phyloP scores from a whole-genome alignment of 2,797 vertebrate species.

The Iguana delicatissima region DNA sequence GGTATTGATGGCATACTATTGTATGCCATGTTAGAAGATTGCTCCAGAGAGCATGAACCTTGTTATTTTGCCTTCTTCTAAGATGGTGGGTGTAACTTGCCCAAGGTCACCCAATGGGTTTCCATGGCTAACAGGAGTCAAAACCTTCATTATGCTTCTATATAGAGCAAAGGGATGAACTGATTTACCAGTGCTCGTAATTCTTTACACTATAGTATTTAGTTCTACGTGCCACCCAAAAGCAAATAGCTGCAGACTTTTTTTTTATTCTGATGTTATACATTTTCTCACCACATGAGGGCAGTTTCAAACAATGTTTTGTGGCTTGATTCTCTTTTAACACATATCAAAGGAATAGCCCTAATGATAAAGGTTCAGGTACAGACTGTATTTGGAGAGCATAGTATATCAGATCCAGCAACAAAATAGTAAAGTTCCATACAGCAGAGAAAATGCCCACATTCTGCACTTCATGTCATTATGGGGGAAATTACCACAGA shows the following conservation, averaged over 20 bases:
- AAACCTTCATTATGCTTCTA: not conserved
- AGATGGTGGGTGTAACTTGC: too few relatives aligned
- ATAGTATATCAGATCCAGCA: not conserved
- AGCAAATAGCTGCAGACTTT: too few relatives aligned
- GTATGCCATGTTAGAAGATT: not conserved
- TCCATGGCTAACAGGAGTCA: too few relatives aligned
- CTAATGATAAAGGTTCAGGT: not conserved
- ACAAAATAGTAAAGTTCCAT: not conserved
- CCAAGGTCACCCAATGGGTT: too few relatives aligned
- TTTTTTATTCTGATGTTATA: not conserved
- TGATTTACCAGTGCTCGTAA: not conserved
- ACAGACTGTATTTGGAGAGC: not conserved
- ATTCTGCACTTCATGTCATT: not conserved
- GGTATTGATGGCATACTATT: not conserved
- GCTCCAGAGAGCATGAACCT: not conserved
- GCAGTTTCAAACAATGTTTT: slow-evolving; percentile 29
- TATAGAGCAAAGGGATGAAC: not conserved
- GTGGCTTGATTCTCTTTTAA: too few relatives aligned
- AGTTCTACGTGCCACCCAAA: not conserved
- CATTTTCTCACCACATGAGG: slow-evolving; percentile 26
- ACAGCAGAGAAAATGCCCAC: not conserved
- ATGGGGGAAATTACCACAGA: not conserved
- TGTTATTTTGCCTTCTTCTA: too few relatives aligned
- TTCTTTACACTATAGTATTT: not conserved
- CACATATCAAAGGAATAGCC: not conserved